A percentile compares a stretch with the other conserved stretches of the same genome.
These are phyloP conservation scores for Zootoca vivipara DNA, from an alignment of 2,113 vertebrate genomes.

Conservation along the genomic window DNA sequence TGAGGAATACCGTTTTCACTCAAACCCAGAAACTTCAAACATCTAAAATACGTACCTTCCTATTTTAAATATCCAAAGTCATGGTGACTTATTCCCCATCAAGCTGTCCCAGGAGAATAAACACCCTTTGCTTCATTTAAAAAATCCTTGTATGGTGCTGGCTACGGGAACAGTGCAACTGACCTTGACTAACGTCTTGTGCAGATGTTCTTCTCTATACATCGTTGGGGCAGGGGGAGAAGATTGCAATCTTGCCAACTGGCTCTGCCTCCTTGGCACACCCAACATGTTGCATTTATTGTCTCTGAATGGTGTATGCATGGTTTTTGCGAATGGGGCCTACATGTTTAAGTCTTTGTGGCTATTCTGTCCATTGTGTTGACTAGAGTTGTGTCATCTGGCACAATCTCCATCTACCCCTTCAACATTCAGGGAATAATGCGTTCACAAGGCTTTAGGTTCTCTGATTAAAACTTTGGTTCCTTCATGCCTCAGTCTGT, in stretches of 20 bases:
- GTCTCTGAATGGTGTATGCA: background rate
- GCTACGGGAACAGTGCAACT: constrained; percentile 16
- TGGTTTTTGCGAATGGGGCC: background rate
- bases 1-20: background rate
- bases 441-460: background rate
- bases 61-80: background rate
- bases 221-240: no score
- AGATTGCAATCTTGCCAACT: background rate
- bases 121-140: background rate
- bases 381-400: background rate
- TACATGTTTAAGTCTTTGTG: background rate
- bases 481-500: background rate
- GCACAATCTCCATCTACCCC: background rate
- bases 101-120: background rate
- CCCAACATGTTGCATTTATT: background rate
- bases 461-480: constrained; percentile 30
- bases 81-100: background rate
- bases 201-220: background rate
- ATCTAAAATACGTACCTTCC: background rate
- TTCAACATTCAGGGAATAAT: background rate
- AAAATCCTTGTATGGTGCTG: constrained; percentile 14
- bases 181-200: constrained; percentile 56
- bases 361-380: background rate
- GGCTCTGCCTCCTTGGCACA: background rate
- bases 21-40: background rate